These are phyloP conservation scores for Rhinoraja longicauda DNA, from an alignment of 2,797 vertebrate genomes.

Conservation along the genomic window DNA sequence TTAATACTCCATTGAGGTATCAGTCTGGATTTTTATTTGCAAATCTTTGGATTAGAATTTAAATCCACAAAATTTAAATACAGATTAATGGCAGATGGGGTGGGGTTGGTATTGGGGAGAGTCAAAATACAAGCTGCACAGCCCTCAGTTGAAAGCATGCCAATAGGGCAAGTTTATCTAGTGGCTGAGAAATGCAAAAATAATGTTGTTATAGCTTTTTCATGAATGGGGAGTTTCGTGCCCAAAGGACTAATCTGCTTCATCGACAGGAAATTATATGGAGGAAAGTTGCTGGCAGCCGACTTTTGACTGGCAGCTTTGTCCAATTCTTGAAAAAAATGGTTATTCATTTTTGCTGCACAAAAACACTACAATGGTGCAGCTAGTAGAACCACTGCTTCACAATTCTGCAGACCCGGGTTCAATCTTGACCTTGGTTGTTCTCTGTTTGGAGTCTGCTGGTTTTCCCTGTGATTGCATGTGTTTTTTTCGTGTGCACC, in stretches of 20 bases:
- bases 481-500: too few species aligned
- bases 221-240: background rate
- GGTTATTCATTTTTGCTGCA: background rate
- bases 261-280: background rate
- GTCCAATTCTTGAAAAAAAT: background rate
- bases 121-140: background rate
- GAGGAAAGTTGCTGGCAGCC: background rate
- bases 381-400: too few species aligned
- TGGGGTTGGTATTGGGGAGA: too few species aligned
- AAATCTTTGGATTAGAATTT: too few species aligned
- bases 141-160: background rate
- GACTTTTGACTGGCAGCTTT: background rate
- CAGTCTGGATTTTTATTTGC: too few species aligned
- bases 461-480: too few species aligned
- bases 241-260: background rate
- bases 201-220: background rate
- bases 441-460: too few species aligned
- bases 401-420: too few species aligned
- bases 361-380: background rate
- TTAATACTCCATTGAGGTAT: too few species aligned
- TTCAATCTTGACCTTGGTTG: too few species aligned
- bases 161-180: background rate
- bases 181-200: background rate
- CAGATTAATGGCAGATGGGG: too few species aligned
- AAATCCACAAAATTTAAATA: too few species aligned